These are phyloP conservation scores for Trinorchestia longiramus DNA, from an alignment of 1,140 invertebrate genomes.

Conservation along the genomic window DNA sequence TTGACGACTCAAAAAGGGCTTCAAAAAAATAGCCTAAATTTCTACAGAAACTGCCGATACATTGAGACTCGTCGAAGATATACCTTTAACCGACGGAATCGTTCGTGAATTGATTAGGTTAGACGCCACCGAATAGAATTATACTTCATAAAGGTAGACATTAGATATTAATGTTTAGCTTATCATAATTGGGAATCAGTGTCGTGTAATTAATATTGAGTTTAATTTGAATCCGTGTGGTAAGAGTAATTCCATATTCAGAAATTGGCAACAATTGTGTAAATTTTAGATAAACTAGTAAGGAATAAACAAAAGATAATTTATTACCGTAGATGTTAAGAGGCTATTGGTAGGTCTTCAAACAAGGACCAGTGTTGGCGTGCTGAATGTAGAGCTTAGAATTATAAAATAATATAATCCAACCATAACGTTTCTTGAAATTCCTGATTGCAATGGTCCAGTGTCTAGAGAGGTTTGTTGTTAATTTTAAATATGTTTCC, in stretches of 20 bases:
- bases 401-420: neutral
- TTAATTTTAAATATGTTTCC: neutral
- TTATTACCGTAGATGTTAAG: neutral
- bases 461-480: neutral
- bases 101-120: too few relatives aligned
- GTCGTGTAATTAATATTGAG: neutral
- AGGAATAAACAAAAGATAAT: neutral
- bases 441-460: neutral
- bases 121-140: too few relatives aligned
- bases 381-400: neutral
- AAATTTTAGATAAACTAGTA: neutral
- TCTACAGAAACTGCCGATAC: neutral
- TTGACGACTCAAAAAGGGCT: neutral
- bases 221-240: neutral
- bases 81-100: too few relatives aligned
- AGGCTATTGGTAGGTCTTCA: neutral
- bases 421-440: neutral
- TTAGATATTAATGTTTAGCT: too few relatives aligned
- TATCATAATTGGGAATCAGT: too few relatives aligned
- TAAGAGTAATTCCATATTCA: too few relatives aligned
- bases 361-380: neutral
- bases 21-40: neutral
- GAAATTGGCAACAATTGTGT: neutral
- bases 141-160: too few relatives aligned
- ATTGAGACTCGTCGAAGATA: neutral